phyloP scores from a whole-genome alignment of 2,113 vertebrate species.

The Channa maculata region DNA sequence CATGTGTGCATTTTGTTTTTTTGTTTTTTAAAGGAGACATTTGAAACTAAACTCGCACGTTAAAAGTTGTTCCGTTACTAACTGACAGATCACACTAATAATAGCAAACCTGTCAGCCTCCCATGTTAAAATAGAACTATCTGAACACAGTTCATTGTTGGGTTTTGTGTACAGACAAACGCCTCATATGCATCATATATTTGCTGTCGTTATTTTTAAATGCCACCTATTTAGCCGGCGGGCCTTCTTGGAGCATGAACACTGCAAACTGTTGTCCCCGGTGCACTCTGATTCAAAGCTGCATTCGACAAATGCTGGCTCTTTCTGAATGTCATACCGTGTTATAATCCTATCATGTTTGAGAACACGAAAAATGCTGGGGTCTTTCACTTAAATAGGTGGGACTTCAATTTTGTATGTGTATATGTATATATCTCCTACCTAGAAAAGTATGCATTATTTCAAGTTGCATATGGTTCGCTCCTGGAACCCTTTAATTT shows the following conservation, averaged over 20 bases:
- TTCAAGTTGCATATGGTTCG: conserved; percentile 51
- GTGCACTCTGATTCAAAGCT: conserved; percentile 38
- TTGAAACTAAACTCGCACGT: conserved; percentile 60
- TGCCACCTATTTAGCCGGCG: conserved; percentile 23
- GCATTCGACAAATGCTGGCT: conserved; percentile 38
- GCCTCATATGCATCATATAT: conserved; percentile 28
- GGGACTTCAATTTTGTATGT: conserved; percentile 40
- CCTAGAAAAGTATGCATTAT: conserved; percentile 43
- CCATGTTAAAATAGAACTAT: conserved; percentile 15
- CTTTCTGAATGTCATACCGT: conserved; percentile 55
- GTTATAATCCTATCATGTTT: conserved; percentile 36
- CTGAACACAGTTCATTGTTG: conserved; percentile 35
- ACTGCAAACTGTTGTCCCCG: conserved; percentile 31
- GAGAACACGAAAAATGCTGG: conserved; percentile 52
- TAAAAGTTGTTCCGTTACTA: conserved; percentile 59
- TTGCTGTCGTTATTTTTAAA: conserved; percentile 43
- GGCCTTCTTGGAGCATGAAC: conserved; percentile 10
- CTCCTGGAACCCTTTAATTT: conserved; percentile 22
- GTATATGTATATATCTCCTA: conserved; percentile 36
- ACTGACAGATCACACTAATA: conserved; percentile 51
- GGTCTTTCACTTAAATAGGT: conserved; percentile 33
- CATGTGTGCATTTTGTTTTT: conserved; percentile 72
- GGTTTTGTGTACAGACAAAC: conserved; percentile 45
- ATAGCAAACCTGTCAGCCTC: conserved; percentile 31
- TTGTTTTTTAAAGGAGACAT: conserved; percentile 55